Conservation (phyloP, 2,888 invertebrate genomes). For the Diaphora mendica region DNA sequence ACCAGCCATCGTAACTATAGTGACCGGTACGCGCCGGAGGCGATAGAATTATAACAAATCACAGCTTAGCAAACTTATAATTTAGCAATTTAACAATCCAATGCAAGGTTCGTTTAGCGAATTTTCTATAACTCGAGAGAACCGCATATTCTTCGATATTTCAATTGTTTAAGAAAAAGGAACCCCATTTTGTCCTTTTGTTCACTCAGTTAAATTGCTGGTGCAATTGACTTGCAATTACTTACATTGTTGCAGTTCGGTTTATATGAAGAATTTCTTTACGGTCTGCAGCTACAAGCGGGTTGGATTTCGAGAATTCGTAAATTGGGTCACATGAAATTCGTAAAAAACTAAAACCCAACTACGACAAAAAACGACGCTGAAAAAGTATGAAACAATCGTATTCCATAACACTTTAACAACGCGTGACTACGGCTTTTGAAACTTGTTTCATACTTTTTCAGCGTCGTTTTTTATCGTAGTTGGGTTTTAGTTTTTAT, state of each 20-base stretch:
- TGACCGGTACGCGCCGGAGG: neutral
- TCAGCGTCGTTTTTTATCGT: too few species aligned
- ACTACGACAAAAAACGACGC: too few species aligned
- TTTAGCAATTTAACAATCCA: neutral
- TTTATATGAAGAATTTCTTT: neutral
- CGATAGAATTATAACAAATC: slow-evolving; percentile 4
- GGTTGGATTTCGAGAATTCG: neutral
- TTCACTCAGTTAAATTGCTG: slow-evolving; percentile 5
- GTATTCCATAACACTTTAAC: too few species aligned
- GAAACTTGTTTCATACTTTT: too few species aligned
- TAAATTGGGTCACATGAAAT: neutral
- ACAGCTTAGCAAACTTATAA: neutral
- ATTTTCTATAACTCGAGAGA: neutral
- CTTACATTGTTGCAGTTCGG: neutral
- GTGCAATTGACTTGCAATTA: slow-evolving; percentile 12
- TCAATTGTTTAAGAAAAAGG: neutral
- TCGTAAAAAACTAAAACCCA: too few species aligned
- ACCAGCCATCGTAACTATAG: neutral
- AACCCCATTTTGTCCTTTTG: neutral
- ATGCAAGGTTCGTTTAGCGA: neutral
- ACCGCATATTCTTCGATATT: neutral
- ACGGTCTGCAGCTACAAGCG: neutral
- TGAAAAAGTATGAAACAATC: too few species aligned
- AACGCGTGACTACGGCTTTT: too few species aligned
- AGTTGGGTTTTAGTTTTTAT: too few species aligned